Conservation (phyloP, 2,888 invertebrate genomes). For the Oxycera nigricornis region DNA sequence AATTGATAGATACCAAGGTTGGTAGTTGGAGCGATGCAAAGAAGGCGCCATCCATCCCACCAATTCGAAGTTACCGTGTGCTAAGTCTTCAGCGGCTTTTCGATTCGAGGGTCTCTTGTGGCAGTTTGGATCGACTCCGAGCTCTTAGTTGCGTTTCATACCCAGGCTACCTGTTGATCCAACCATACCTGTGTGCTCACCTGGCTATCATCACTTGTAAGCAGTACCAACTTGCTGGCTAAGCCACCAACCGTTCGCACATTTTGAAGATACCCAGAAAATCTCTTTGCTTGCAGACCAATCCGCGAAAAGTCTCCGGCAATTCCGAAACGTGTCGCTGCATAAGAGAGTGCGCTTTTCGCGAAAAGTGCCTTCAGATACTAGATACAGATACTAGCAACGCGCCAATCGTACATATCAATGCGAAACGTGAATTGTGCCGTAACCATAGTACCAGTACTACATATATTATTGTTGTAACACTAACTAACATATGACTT, state of each 20-base stretch:
- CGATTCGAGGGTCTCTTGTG: conserved; percentile 27
- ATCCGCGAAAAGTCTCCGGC: conserved; percentile 1
- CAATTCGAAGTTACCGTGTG: conserved; percentile 15
- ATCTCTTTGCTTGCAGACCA: conserved; percentile 1
- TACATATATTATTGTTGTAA: conserved; percentile 3
- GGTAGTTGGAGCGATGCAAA: conserved; percentile 22
- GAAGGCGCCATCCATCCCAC: conserved; percentile 39
- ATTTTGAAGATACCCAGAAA: neutral
- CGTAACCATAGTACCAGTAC: neutral
- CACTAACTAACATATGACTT: neutral
- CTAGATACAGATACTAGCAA: neutral
- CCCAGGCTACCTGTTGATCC: conserved; percentile 40
- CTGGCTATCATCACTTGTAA: conserved; percentile 39
- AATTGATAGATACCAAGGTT: conserved; percentile 29
- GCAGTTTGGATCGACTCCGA: conserved; percentile 26
- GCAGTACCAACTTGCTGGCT: conserved; percentile 13
- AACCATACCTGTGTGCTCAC: conserved; percentile 37
- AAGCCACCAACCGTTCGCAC: conserved; percentile 1
- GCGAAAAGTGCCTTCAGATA: conserved; percentile 25
- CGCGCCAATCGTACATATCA: conserved; percentile 10
- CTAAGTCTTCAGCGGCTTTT: conserved; percentile 18
- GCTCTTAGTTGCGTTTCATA: conserved; percentile 30
- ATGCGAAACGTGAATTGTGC: neutral
- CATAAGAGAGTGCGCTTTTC: conserved; percentile 35
- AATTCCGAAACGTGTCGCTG: neutral